Evolutionary conservation across 2,888 invertebrate genomes (phyloP), one percentile per base, ranked within the genome.

Genomic region (Scaptodrosophila latifasciaeformis): DNA sequence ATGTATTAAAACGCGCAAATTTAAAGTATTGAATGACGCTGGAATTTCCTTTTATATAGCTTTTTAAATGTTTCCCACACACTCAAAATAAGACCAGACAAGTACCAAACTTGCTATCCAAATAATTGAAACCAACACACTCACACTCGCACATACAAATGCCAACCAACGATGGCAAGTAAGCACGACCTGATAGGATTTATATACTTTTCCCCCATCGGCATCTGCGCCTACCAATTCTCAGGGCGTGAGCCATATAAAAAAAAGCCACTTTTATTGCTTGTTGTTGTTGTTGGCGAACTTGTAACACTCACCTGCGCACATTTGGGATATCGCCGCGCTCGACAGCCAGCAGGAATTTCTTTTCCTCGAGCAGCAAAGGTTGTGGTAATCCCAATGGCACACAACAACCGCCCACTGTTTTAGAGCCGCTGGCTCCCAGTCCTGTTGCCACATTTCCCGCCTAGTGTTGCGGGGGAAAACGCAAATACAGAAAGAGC

Each of bases 241-340:
- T 59, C 57, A 54, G 37, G 29, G 61, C 40, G 53, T 54, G 39
- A 49, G 52, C 17, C 54, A 27, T 64, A 67, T 51, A 53, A 56
- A 55, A 48, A 7, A 68, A 54, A 39, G 6, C 39, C 39, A 10
- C 21, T 9, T 40, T 40, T 21, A 17, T 40, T 40, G 39, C 21
- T n/a, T 18, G 17, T 37, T 37, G 17, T 37, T 37, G 39, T 21
- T 21, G 6, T 19, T 40, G 18, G 13, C 10, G 21, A 6, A 10
- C n/a, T 40, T 31, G 31, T 31, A 31, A n/a, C 42, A 80, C 86
- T 87, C 87, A 94, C 92, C 93, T 91, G 82, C 92, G 89, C 17
- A 96, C 96, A 83, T 94, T 94, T 10, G 92, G 92, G 84, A 96
- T 90, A 86, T 99, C 97, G 2, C 97, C 97, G 52, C 97, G 88